Evolutionary conservation across 2,113 vertebrate genomes (phyloP).

Genomic region (Physeter macrocephalus): DNA sequence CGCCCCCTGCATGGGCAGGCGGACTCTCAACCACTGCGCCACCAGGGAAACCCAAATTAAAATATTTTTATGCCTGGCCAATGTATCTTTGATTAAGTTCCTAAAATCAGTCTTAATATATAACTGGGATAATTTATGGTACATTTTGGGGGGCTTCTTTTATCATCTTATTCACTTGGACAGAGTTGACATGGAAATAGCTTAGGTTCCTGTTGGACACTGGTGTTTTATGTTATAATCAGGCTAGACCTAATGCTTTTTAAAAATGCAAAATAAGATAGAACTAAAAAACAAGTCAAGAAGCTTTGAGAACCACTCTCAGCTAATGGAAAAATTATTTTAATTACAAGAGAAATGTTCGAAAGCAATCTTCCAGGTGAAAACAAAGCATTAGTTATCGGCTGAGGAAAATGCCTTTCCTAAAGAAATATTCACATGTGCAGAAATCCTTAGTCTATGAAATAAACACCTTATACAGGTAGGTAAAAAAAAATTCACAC

Average conservation of each 20-base stretch:
- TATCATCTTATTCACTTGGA: background rate
- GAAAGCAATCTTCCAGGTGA: slow-evolving; percentile 29
- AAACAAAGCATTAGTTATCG: slow-evolving; percentile 34
- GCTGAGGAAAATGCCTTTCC: slow-evolving; percentile 20
- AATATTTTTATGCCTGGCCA: background rate
- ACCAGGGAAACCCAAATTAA: no score
- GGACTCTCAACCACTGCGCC: no score
- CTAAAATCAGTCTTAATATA: background rate
- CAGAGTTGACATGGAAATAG: background rate
- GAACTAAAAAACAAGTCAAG: slow-evolving; percentile 29
- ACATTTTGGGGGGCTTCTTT: background rate
- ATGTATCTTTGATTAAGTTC: background rate
- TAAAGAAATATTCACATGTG: background rate
- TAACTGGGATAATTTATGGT: background rate
- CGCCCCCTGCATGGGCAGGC: no score
- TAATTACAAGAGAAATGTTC: slow-evolving; percentile 58
- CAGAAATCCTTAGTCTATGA: background rate
- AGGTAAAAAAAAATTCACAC: background rate
- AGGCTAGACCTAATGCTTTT: background rate
- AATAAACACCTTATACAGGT: slow-evolving; percentile 12
- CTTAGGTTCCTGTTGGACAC: background rate
- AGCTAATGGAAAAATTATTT: slow-evolving; percentile 43
- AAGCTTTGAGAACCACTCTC: slow-evolving; percentile 23
- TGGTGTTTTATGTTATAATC: background rate
- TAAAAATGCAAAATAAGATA: slow-evolving; percentile 22